Evolutionary conservation across 2,888 invertebrate species (phyloP).

Genomic region (Pecten maximus): DNA sequence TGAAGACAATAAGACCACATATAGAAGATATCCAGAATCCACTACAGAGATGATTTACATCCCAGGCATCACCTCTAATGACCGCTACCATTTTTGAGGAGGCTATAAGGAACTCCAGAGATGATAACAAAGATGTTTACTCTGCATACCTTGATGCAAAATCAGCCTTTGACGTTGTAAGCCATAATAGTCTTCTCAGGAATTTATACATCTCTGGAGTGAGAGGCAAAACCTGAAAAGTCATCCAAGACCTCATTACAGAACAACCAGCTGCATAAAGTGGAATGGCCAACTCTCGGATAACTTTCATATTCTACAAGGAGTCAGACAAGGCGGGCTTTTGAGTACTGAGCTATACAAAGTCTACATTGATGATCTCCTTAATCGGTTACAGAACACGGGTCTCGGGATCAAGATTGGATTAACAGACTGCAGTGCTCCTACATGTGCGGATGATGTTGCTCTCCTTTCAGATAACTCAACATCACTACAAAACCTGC

Average conservation of each 20-base stretch:
- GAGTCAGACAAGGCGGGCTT: conserved; percentile 43
- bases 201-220: conserved; percentile 39
- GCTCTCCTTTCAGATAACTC: background rate
- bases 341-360: conserved; percentile 44
- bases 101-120: conserved; percentile 17
- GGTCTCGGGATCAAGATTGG: no score
- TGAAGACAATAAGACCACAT: background rate
- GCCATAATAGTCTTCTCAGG: conserved; percentile 42
- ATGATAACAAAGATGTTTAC: background rate
- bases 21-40: conserved; percentile 36
- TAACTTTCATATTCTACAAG: conserved; percentile 19
- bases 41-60: conserved; percentile 45
- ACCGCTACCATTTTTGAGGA: conserved; percentile 45
- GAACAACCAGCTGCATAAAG: conserved; percentile 35
- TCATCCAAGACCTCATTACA: conserved; percentile 40
- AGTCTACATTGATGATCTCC: conserved; percentile 41
- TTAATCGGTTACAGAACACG: no score
- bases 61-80: conserved; percentile 36
- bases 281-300: conserved; percentile 35
- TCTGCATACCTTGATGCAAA: conserved; percentile 45
- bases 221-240: conserved; percentile 36
- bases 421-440: no score
- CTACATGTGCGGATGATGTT: no score
- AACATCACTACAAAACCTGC: background rate
- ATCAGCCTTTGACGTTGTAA: conserved; percentile 49